Percentiles rank a stretch among this genome's conserved stretches.
These are phyloP conservation scores for Andrena bucephala DNA, from an alignment of 2,888 invertebrate species.

Conservation along the genomic window DNA sequence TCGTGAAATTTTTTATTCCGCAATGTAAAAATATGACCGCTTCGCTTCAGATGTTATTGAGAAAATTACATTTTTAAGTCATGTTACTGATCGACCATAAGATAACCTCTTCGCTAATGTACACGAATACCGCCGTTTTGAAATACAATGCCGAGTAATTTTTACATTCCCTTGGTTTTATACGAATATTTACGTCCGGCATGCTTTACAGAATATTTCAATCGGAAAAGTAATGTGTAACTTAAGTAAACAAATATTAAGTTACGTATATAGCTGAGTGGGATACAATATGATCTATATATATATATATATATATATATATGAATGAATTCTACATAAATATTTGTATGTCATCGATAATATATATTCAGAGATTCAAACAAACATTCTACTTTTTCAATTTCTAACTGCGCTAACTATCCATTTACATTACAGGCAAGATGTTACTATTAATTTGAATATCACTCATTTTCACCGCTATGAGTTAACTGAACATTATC, in stretches of 20 bases:
- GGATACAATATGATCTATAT: conserved; percentile 20
- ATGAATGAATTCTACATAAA: neutral
- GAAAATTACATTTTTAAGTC: conserved; percentile 33
- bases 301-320: conserved; percentile 20
- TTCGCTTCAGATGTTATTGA: conserved; percentile 10
- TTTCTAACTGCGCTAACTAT: neutral
- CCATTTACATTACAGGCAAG: conserved; percentile 47
- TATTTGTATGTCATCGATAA: neutral
- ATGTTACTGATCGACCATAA: conserved; percentile 32
- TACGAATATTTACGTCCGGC: neutral
- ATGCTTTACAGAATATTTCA: conserved; percentile 5
- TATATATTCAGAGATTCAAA: neutral
- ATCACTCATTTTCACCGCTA: conserved; percentile 22
- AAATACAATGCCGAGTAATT: conserved; percentile 32
- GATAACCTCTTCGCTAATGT: conserved; percentile 68
- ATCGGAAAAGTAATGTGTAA: conserved; percentile 4
- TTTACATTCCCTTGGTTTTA: conserved; percentile 13
- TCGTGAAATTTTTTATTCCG: conserved; percentile 5
- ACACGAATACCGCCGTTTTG: conserved; percentile 47
- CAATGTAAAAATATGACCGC: neutral
- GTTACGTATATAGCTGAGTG: conserved; percentile 1
- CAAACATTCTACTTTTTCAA: too few relatives aligned
- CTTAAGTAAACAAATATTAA: neutral
- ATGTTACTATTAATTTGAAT: conserved; percentile 55
- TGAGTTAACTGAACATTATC: conserved; percentile 38